Percentiles rank a stretch among this genome's conserved stretches.
Conservation (phyloP, 2,797 vertebrate genomes). For the Mycteria americana region DNA sequence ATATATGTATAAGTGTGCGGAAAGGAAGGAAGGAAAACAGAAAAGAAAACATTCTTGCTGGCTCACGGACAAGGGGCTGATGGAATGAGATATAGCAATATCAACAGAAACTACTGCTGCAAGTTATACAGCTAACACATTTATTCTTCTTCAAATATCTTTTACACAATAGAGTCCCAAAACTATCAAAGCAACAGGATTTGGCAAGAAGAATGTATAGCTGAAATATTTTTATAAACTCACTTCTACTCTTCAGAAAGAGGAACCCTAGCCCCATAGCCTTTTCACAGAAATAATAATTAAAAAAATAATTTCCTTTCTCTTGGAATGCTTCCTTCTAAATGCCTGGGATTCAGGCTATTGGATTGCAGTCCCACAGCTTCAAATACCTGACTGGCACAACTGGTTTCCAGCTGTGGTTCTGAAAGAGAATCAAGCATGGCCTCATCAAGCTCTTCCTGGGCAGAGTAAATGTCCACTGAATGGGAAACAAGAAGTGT, state of each 20-base stretch:
- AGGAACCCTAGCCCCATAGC: neutral
- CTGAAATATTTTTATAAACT: neutral
- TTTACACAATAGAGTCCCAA: neutral
- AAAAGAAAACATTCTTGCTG: neutral
- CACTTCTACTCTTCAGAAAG: neutral
- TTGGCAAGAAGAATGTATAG: neutral
- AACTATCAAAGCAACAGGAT: neutral
- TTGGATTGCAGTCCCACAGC: neutral
- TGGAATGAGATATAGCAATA: neutral
- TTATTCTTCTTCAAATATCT: neutral
- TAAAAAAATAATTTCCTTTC: neutral
- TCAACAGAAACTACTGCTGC: neutral
- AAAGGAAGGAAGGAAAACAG: slow-evolving; percentile 11
- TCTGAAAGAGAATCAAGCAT: neutral
- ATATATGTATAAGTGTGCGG: neutral
- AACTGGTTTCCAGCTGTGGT: neutral
- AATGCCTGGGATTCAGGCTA: neutral
- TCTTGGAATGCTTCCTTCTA: neutral
- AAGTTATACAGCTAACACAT: neutral
- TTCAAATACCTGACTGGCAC: neutral
- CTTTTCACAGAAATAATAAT: neutral
- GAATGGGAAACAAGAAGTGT: neutral
- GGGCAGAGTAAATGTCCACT: neutral
- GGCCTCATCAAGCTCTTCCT: neutral
- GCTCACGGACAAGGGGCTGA: neutral